Percentiles rank a stretch among this genome's conserved stretches.
These are phyloP conservation scores for Neogobius melanostomus DNA, from an alignment of 2,113 vertebrate species.

Conservation along the genomic window DNA sequence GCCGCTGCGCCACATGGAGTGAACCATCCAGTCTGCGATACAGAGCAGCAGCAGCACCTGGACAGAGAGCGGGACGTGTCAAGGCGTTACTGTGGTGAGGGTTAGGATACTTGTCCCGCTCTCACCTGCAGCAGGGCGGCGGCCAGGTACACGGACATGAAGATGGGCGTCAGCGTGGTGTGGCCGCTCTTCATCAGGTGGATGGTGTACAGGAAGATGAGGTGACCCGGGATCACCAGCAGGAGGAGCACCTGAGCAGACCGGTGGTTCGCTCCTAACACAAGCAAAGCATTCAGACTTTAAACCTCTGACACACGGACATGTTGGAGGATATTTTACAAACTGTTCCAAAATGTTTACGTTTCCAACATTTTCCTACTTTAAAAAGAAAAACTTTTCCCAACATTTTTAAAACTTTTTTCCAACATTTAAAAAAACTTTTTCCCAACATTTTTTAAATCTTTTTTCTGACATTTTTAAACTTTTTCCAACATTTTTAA, in stretches of 20 bases:
- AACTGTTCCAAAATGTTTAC: too few species aligned
- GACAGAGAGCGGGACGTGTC: conserved; percentile 1
- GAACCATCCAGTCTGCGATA: conserved; percentile 97
- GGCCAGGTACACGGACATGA: conserved; percentile 87
- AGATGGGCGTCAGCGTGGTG: conserved; percentile 90
- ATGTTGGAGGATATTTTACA: too few species aligned
- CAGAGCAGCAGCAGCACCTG: conserved; percentile 90
- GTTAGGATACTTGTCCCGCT: too few species aligned
- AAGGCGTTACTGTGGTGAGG: too few species aligned
- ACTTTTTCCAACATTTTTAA: too few species aligned
- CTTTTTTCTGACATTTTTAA: too few species aligned
- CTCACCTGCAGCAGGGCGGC: conserved; percentile 92
- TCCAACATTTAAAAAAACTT: too few species aligned
- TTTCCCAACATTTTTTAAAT: too few species aligned
- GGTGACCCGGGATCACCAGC: conserved; percentile 89
- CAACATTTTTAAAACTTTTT: too few species aligned
- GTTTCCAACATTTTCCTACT: too few species aligned
- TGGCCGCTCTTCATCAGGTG: conserved; percentile 97
- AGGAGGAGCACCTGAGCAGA: conserved; percentile 94
- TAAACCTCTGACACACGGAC: not conserved
- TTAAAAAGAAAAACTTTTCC: too few species aligned
- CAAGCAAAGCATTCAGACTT: not conserved
- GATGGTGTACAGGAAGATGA: conserved; percentile 95
- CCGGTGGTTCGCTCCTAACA: conserved; percentile 90
- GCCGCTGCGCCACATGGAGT: conserved; percentile 93